These are phyloP conservation scores for Cecidostiba fungosa DNA, from an alignment of 2,888 invertebrate species.

Conservation along the genomic window DNA sequence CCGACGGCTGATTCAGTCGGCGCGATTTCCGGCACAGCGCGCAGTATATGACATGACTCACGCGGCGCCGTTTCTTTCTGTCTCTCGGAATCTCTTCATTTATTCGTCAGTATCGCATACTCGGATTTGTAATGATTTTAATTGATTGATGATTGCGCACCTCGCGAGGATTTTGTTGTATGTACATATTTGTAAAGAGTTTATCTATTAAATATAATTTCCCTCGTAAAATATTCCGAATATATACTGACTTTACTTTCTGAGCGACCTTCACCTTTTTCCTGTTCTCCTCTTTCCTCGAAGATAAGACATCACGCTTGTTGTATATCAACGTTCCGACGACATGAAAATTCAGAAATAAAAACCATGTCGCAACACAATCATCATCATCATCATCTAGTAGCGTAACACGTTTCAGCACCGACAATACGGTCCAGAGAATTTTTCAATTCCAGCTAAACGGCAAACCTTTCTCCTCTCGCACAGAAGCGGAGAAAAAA, in stretches of 20 bases:
- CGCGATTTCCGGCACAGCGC: conserved; percentile 36
- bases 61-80: neutral
- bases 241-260: neutral
- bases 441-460: conserved; percentile 8
- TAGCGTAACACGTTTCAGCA: neutral
- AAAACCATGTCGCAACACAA: neutral
- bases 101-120: neutral
- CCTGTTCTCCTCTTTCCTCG: neutral
- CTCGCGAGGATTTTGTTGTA: conserved; percentile 71
- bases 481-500: neutral
- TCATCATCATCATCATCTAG: neutral
- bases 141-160: conserved; percentile 4
- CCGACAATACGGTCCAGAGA: neutral
- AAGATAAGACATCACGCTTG: too few relatives aligned
- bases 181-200: conserved; percentile 79
- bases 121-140: neutral
- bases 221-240: conserved; percentile 54
- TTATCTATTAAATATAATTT: conserved; percentile 76
- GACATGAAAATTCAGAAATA: neutral
- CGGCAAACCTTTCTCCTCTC: neutral
- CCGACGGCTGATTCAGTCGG: conserved; percentile 36
- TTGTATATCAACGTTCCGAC: neutral
- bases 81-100: neutral
- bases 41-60: conserved; percentile 13
- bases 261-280: neutral